phyloP scores from a whole-genome alignment of 1,140 invertebrate genomes.

The Riptortus pedestris region DNA sequence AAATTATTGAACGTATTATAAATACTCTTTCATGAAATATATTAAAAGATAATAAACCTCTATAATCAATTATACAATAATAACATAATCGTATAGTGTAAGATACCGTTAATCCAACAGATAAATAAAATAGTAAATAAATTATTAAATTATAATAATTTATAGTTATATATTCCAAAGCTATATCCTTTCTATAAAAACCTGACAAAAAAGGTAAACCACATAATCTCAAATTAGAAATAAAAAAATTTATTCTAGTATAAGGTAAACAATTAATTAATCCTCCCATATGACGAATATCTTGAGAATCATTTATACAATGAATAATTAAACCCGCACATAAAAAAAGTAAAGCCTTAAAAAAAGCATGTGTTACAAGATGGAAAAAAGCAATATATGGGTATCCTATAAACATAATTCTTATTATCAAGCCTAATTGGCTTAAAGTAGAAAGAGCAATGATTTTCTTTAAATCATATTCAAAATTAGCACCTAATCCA shows the following conservation, averaged over 20 bases:
- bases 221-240: constrained; percentile 4
- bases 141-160: constrained; percentile 1
- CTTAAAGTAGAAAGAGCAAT: too few relatives aligned
- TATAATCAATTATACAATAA: not conserved
- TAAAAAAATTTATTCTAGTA: not conserved
- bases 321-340: too few relatives aligned
- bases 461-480: too few relatives aligned
- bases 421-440: too few relatives aligned
- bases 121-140: not conserved
- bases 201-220: constrained; percentile 11
- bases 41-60: not conserved
- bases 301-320: constrained; percentile 36
- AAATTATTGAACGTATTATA: not conserved
- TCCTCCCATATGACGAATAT: constrained; percentile 11
- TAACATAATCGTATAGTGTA: constrained; percentile 1
- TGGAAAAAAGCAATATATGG: too few relatives aligned
- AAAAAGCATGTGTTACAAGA: too few relatives aligned
- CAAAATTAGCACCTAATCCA: not conserved
- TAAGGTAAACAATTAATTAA: constrained; percentile 1
- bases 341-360: too few relatives aligned
- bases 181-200: constrained; percentile 3
- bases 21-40: not conserved
- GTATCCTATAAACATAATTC: too few relatives aligned
- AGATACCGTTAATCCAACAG: not conserved
- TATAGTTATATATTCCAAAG: not conserved